phyloP scores from a whole-genome alignment of 2,888 invertebrate species.

The Leptarthrus brevirostris region DNA sequence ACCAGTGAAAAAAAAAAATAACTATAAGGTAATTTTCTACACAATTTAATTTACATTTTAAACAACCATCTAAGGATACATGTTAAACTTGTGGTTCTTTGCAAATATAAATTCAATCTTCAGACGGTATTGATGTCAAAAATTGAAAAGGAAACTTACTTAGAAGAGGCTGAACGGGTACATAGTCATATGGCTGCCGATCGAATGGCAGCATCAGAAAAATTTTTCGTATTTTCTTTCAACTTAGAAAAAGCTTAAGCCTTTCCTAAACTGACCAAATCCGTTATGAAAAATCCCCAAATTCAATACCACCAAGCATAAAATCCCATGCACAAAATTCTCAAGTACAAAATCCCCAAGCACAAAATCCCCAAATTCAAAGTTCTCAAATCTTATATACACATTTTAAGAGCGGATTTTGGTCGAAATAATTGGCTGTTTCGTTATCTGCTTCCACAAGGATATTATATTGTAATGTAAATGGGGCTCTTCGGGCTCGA shows the following conservation, averaged over 20 bases:
- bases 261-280: slow-evolving; percentile 56
- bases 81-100: slow-evolving; percentile 35
- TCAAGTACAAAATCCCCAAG: no score
- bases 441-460: no score
- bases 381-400: no score
- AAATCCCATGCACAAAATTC: no score
- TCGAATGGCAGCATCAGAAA: neutral
- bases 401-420: no score
- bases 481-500: no score
- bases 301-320: no score
- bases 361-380: no score
- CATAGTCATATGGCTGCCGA: slow-evolving; percentile 44
- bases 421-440: no score
- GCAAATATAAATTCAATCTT: slow-evolving; percentile 11
- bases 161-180: slow-evolving; percentile 55
- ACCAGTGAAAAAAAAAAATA: slow-evolving; percentile 56
- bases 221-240: slow-evolving; percentile 55
- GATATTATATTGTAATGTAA: no score
- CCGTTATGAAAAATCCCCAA: no score
- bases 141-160: slow-evolving; percentile 55
- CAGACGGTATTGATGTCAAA: slow-evolving; percentile 48
- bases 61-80: slow-evolving; percentile 55
- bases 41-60: slow-evolving; percentile 55
- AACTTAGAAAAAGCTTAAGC: slow-evolving; percentile 55
- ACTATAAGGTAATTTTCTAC: slow-evolving; percentile 1